phyloP scores from a whole-genome alignment of 1,140 invertebrate genomes.

The Bursaphelenchus mucronatus region DNA sequence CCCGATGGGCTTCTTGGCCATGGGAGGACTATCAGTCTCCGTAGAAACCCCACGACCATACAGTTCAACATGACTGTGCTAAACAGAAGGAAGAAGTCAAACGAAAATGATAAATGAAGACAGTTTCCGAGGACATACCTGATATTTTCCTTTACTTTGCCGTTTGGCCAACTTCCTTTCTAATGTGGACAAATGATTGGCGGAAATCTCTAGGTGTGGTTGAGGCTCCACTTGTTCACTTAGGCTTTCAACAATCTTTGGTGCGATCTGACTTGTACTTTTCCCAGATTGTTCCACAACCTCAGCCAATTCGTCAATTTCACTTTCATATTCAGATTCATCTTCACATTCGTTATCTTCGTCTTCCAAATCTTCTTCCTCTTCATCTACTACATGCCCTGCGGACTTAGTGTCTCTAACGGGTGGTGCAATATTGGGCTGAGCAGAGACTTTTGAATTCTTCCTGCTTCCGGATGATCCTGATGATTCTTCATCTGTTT shows the following conservation, averaged over 20 bases:
- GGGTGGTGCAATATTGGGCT: not conserved
- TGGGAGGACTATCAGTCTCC: slow-evolving; percentile 53
- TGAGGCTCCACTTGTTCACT: slow-evolving; percentile 17
- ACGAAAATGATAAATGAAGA: slow-evolving; percentile 1
- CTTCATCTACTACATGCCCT: slow-evolving; percentile 38
- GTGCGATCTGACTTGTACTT: slow-evolving; percentile 28
- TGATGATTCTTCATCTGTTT: slow-evolving; percentile 50
- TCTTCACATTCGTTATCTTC: slow-evolving; percentile 48
- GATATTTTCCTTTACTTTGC: slow-evolving; percentile 60
- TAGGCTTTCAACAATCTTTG: slow-evolving; percentile 49
- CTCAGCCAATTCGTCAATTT: slow-evolving; percentile 59
- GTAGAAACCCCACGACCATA: slow-evolving; percentile 59
- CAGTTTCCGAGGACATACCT: slow-evolving; percentile 26
- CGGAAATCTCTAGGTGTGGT: slow-evolving; percentile 19
- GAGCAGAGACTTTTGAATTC: not conserved
- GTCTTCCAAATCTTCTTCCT: slow-evolving; percentile 37
- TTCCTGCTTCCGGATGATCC: slow-evolving; percentile 33
- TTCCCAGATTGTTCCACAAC: slow-evolving; percentile 46
- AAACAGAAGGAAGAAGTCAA: slow-evolving; percentile 25
- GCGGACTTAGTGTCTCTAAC: slow-evolving; percentile 26
- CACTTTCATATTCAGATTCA: slow-evolving; percentile 54
- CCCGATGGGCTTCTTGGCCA: slow-evolving; percentile 42
- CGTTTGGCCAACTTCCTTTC: slow-evolving; percentile 57
- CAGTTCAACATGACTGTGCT: slow-evolving; percentile 50
- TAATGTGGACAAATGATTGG: slow-evolving; percentile 49